These are phyloP conservation scores for Nannoperca australis DNA, from an alignment of 2,797 vertebrate species.

Conservation along the genomic window DNA sequence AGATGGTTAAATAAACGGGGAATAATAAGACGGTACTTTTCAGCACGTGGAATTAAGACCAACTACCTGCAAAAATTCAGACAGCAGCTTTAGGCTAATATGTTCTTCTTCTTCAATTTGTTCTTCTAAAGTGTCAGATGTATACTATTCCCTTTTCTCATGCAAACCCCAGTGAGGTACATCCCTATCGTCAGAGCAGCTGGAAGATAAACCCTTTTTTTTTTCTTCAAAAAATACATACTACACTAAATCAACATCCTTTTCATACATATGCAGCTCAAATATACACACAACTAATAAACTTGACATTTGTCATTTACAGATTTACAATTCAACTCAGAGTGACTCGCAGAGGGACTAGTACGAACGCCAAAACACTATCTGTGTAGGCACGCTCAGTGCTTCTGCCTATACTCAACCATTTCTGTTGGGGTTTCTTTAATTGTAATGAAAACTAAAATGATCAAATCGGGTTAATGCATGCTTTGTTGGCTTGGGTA, in stretches of 20 bases:
- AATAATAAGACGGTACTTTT: conserved; percentile 16
- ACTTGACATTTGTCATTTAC: conserved; percentile 78
- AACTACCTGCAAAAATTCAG: background rate
- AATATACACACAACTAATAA: conserved; percentile 78
- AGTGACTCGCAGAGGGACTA: conserved; percentile 53
- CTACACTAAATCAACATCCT: conserved; percentile 67
- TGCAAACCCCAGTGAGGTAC: conserved; percentile 53
- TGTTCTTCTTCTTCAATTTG: conserved; percentile 32
- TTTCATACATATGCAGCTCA: conserved; percentile 67
- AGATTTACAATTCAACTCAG: conserved; percentile 78
- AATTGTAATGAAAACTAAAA: conserved; percentile 22
- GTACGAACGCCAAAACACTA: conserved; percentile 57
- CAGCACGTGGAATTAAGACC: conserved; percentile 34
- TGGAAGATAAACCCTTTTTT: conserved; percentile 53
- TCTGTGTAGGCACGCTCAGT: background rate
- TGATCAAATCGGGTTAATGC: conserved; percentile 11
- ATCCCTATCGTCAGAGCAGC: conserved; percentile 65
- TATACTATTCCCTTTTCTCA: conserved; percentile 42
- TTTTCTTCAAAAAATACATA: conserved; percentile 55
- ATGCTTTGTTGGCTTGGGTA: conserved; percentile 38
- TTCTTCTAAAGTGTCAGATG: conserved; percentile 19
- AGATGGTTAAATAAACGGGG: conserved; percentile 18
- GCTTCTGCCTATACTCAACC: conserved; percentile 18
- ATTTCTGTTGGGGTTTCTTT: conserved; percentile 11
- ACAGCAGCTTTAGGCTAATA: conserved; percentile 56